Base-by-base conservation (phyloP, 2,888 invertebrate genomes). In the Coleophora flavipennella region DNA sequence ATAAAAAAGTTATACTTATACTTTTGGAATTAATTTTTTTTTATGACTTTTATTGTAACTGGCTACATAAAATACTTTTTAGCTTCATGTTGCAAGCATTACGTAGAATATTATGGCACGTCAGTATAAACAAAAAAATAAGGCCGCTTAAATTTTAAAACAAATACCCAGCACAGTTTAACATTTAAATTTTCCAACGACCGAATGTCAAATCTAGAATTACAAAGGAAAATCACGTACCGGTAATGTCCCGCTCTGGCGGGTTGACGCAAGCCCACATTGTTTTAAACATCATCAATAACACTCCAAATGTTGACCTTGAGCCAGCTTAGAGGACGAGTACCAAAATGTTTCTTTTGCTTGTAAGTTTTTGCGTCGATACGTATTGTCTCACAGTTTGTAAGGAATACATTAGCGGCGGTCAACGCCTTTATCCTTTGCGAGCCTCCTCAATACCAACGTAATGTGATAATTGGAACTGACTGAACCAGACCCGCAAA, bases 321-420 rank as follows among this genome's bases (percentile, higher is more conserved):
- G 65, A 56, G 43, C 42, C 43, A 51, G 50, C 47, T 55, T 56
- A 64, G 69, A 75, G 74, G 74, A 70, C 71, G 49, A 36, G 51
- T 54, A 47, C 51, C 52, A 50, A 57, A 55, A 46, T 42, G 32
- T 38, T 62, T 72, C 74, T 71, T 72, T 66, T 62, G 52, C 54
- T 54, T 51, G 43, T 56, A 46, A 59, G 60, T 77, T 80, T 78
- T 79, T 79, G 69, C 61, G 57, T 61, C 62, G 57, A 70, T 67
- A 71, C 62, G 70, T 73, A 69, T 67, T 68, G 70, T 69, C 66
- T 71, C 62, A 70, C 68, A 75, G 58, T 67, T 74, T 78, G 69
- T 69, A 78, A 73, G 68, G 77, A 76, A 80, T 77, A 78, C 55
- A 78, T 78, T 77, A 72, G 55, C 57, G 48, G 52, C 62, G 76